phyloP scores from a whole-genome alignment of 1,140 invertebrate genomes.

The Steinernema feltiae region DNA sequence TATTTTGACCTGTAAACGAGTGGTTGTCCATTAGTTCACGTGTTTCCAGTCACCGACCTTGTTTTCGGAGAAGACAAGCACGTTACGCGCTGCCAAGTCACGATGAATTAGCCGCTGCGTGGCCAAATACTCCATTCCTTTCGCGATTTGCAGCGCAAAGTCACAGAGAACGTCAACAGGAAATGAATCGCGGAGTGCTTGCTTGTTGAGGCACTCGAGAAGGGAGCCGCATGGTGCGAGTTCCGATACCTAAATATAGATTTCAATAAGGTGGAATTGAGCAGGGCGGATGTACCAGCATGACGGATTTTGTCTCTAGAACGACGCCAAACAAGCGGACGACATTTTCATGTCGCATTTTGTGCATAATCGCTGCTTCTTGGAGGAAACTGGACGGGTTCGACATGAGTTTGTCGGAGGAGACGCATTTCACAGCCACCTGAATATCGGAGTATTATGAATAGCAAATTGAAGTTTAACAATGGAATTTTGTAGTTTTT shows the following conservation, averaged over 20 bases:
- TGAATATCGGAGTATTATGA: too few species aligned
- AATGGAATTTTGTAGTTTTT: too few species aligned
- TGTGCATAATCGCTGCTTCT: constrained; percentile 95
- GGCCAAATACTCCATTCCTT: constrained; percentile 82
- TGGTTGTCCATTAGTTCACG: constrained; percentile 10
- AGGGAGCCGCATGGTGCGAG: constrained; percentile 85
- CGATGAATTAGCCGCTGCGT: constrained; percentile 76
- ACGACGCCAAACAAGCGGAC: constrained; percentile 94
- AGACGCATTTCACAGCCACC: constrained; percentile 93
- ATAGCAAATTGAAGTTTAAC: too few species aligned
- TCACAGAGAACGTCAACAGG: constrained; percentile 67
- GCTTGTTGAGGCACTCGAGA: constrained; percentile 88
- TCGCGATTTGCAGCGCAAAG: constrained; percentile 92
- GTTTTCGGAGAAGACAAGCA: constrained; percentile 86
- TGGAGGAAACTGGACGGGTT: constrained; percentile 93
- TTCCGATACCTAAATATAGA: constrained; percentile 72
- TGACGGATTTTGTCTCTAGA: constrained; percentile 81
- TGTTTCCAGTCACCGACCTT: constrained; percentile 75
- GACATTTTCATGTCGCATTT: constrained; percentile 90
- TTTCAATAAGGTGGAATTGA: neutral
- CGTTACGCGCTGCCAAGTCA: constrained; percentile 92
- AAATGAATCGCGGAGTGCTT: constrained; percentile 76
- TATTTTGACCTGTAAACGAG: constrained; percentile 71
- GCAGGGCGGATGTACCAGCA: constrained; percentile 69
- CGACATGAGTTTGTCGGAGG: constrained; percentile 71